phyloP scores from a whole-genome alignment of 2,113 vertebrate genomes.

The Cricetomys ansorgei region DNA sequence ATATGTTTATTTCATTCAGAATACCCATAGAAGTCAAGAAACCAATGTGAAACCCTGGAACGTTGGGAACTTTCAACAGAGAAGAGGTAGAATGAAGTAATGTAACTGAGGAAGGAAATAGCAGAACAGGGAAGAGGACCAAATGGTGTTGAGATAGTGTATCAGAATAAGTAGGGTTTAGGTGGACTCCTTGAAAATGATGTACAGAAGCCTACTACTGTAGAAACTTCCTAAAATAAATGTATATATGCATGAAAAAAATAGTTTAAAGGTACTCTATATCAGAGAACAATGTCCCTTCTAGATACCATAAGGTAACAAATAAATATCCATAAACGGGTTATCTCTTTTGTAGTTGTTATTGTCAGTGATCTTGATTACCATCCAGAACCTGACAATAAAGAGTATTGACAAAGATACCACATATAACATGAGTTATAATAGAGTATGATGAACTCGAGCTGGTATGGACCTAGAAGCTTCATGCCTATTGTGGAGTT shows the following conservation, averaged over 20 bases:
- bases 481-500: too few relatives aligned
- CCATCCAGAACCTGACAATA: background rate
- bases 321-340: background rate
- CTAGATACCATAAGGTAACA: background rate
- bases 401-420: too few relatives aligned
- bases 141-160: background rate
- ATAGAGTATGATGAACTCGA: too few relatives aligned
- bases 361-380: background rate
- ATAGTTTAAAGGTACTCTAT: background rate
- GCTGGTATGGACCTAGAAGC: too few relatives aligned
- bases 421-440: background rate
- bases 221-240: background rate
- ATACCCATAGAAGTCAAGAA: background rate
- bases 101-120: background rate
- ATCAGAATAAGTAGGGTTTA: too few relatives aligned
- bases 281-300: background rate
- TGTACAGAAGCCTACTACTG: background rate
- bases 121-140: background rate
- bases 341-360: background rate
- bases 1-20: background rate
- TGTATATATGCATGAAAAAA: too few relatives aligned
- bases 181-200: background rate
- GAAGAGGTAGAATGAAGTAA: background rate
- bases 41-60: too few relatives aligned
- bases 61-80: background rate